These are phyloP conservation scores for Callithrix jacchus DNA, from an alignment of 2,113 vertebrate genomes.

Conservation along the genomic window DNA sequence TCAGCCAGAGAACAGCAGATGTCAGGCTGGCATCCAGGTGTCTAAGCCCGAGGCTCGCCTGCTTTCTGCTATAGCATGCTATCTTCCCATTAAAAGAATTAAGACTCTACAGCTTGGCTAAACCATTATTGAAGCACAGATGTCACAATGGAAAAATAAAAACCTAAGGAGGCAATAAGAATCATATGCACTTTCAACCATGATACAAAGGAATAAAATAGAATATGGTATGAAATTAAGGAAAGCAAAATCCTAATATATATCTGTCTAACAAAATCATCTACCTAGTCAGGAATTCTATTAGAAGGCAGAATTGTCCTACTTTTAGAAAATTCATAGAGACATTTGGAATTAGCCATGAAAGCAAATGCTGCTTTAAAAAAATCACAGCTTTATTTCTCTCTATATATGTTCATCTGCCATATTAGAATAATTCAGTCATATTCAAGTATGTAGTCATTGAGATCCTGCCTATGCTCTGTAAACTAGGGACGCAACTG, in stretches of 20 bases:
- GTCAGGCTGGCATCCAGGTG: not conserved
- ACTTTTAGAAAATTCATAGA: constrained; percentile 13
- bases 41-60: not conserved
- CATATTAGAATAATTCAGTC: constrained; percentile 3
- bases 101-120: not conserved
- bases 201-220: constrained; percentile 57
- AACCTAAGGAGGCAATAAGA: constrained; percentile 47
- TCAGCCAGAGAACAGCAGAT: not conserved
- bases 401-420: not conserved
- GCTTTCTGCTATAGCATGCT: not conserved
- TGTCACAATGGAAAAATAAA: not conserved
- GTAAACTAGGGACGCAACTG: not conserved
- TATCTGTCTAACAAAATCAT: constrained; percentile 32
- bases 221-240: constrained; percentile 57
- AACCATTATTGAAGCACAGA: constrained; percentile 34
- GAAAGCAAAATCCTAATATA: constrained; percentile 54
- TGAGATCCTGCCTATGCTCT: not conserved
- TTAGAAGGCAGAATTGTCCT: constrained; percentile 52
- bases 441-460: not conserved
- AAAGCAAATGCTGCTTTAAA: constrained; percentile 3
- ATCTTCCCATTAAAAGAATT: constrained; percentile 28
- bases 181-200: constrained; percentile 57
- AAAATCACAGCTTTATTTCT: constrained; percentile 19
- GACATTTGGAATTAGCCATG: constrained; percentile 35
- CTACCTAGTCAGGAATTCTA: constrained; percentile 36